Percentiles rank a stretch among this genome's conserved stretches.
Conservation (phyloP, 2,888 invertebrate species). For the Tachina grossa region DNA sequence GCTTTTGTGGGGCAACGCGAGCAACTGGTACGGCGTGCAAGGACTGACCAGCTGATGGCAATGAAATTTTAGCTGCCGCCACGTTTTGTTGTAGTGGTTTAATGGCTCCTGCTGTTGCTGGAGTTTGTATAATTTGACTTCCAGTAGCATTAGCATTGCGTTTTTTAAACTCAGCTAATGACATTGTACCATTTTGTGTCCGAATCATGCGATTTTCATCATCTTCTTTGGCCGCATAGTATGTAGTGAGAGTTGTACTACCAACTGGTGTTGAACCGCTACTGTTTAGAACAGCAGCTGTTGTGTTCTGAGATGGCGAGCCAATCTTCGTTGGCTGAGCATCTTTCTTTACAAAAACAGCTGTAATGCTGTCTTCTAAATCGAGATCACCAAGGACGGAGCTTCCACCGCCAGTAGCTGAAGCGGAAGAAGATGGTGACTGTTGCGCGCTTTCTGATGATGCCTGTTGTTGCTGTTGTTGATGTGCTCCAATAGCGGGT, state of each 20-base stretch:
- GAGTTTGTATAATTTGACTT: constrained; percentile 51
- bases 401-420: constrained; percentile 28
- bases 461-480: constrained; percentile 54
- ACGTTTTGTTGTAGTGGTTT: constrained; percentile 65
- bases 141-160: constrained; percentile 74
- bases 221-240: constrained; percentile 78
- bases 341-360: constrained; percentile 81
- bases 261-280: constrained; percentile 76
- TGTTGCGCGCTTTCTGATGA: constrained; percentile 56
- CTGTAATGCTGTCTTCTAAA: constrained; percentile 82
- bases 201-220: constrained; percentile 78
- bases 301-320: constrained; percentile 54
- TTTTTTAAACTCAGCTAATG: constrained; percentile 80
- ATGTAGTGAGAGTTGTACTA: constrained; percentile 75
- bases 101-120: constrained; percentile 48
- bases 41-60: constrained; percentile 71
- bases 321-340: constrained; percentile 75
- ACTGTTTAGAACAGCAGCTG: constrained; percentile 71
- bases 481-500: constrained; percentile 57
- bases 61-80: constrained; percentile 71
- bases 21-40: constrained; percentile 72
- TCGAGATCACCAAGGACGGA: constrained; percentile 76
- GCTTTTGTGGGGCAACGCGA: constrained; percentile 74
- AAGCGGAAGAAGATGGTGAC: constrained; percentile 38
- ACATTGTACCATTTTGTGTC: constrained; percentile 79